Conservation (phyloP, 2,888 invertebrate species). For the Melinaea menophilus region DNA sequence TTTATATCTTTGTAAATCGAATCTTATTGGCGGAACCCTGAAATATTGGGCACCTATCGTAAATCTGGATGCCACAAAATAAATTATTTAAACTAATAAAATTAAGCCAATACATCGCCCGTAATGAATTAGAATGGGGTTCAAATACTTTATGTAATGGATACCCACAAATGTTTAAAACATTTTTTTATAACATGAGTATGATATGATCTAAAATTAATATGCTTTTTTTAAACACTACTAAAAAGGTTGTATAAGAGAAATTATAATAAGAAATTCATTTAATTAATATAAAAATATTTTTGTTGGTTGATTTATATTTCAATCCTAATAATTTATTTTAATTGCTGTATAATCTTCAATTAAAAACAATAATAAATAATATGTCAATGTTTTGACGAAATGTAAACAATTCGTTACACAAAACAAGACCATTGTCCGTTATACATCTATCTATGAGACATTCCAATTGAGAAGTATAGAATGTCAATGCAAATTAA, state of each 20-base stretch:
- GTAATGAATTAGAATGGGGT: not conserved
- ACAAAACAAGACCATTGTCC: not conserved
- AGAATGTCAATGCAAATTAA: not conserved
- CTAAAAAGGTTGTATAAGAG: too few relatives aligned
- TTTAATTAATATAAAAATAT: too few relatives aligned
- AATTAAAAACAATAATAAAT: too few relatives aligned
- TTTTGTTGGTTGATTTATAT: too few relatives aligned
- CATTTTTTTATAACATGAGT: too few relatives aligned
- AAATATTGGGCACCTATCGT: slow-evolving; percentile 73
- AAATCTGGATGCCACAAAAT: slow-evolving; percentile 73
- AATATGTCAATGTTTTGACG: not conserved
- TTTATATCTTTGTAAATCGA: slow-evolving; percentile 39
- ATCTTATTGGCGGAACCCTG: slow-evolving; percentile 72
- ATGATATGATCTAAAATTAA: too few relatives aligned
- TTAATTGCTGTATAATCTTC: too few relatives aligned
- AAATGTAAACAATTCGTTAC: not conserved
- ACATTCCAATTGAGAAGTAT: not conserved
- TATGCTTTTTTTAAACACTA: too few relatives aligned
- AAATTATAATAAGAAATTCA: too few relatives aligned
- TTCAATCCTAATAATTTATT: too few relatives aligned
- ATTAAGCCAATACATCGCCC: slow-evolving; percentile 31
- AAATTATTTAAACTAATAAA: slow-evolving; percentile 78
- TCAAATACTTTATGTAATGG: not conserved
- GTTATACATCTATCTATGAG: not conserved
- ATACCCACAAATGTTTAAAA: too few relatives aligned